Conservation (phyloP, 30 jellyfish, hydroid and myxozoan genomes). For the Chironex yamaguchii region DNA sequence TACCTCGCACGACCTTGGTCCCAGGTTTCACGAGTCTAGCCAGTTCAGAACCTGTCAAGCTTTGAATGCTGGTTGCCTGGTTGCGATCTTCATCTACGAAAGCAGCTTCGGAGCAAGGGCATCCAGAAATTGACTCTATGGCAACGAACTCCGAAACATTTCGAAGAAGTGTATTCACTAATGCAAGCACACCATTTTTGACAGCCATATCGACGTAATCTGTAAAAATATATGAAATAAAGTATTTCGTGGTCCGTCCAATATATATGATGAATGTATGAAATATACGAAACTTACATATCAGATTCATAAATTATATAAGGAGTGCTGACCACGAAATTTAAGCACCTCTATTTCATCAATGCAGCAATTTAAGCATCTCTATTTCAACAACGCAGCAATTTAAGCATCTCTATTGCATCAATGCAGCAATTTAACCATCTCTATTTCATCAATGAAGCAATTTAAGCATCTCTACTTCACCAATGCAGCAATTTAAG, state of each 20-base stretch:
- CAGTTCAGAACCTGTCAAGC: conserved; percentile 83
- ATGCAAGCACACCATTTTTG: conserved; percentile 78
- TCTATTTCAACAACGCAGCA: too few relatives aligned
- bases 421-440: too few relatives aligned
- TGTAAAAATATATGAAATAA: background rate
- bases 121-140: conserved; percentile 9
- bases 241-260: background rate
- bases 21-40: conserved; percentile 81
- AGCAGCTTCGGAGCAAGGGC: conserved; percentile 73
- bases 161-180: conserved; percentile 46
- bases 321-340: too few relatives aligned
- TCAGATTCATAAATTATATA: too few relatives aligned
- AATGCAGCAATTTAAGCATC: too few relatives aligned
- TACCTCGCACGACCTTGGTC: conserved; percentile 87
- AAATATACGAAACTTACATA: too few relatives aligned
- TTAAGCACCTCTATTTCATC: too few relatives aligned
- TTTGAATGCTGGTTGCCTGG: conserved; percentile 73
- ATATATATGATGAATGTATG: too few relatives aligned
- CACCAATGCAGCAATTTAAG: too few relatives aligned
- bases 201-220: conserved; percentile 80
- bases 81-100: conserved; percentile 76
- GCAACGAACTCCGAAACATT: conserved; percentile 44
- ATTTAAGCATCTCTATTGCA: too few relatives aligned
- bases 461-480: too few relatives aligned
- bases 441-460: too few relatives aligned